These are phyloP conservation scores for Netelia inedita DNA, from an alignment of 2,888 invertebrate species.

Conservation along the genomic window DNA sequence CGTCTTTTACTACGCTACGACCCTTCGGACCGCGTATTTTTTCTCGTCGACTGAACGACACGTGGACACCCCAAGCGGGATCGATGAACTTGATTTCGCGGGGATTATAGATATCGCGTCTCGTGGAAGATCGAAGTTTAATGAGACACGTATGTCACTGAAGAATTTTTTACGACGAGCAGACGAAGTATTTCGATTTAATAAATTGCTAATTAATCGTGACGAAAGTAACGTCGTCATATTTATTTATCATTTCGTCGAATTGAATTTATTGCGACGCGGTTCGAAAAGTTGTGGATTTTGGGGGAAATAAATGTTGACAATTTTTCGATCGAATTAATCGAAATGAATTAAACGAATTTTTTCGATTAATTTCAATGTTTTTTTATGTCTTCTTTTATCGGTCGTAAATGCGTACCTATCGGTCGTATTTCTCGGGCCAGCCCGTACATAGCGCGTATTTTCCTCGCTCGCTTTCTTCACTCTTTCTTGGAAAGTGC, in stretches of 20 bases:
- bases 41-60: conserved; percentile 13
- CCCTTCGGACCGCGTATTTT: conserved; percentile 12
- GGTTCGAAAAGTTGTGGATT: no score
- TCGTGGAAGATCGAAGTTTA: not conserved
- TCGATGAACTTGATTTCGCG: conserved; percentile 9
- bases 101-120: not conserved
- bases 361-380: not conserved
- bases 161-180: not conserved
- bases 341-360: not conserved
- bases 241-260: no score
- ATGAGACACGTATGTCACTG: not conserved
- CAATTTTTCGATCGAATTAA: no score
- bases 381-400: not conserved
- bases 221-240: no score
- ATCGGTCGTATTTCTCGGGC: conserved; percentile 18
- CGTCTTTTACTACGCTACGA: conserved; percentile 1
- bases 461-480: conserved; percentile 53
- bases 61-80: conserved; percentile 14
- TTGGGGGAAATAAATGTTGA: no score
- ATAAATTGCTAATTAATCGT: no score
- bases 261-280: no score
- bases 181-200: no score
- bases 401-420: not conserved
- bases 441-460: conserved; percentile 19
- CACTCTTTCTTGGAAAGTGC: conserved; percentile 70